A percentile compares a stretch with the other conserved stretches of the same genome.
Evolutionary conservation across 2,888 invertebrate species (phyloP).

Genomic region (Limnephilus rhombicus): DNA sequence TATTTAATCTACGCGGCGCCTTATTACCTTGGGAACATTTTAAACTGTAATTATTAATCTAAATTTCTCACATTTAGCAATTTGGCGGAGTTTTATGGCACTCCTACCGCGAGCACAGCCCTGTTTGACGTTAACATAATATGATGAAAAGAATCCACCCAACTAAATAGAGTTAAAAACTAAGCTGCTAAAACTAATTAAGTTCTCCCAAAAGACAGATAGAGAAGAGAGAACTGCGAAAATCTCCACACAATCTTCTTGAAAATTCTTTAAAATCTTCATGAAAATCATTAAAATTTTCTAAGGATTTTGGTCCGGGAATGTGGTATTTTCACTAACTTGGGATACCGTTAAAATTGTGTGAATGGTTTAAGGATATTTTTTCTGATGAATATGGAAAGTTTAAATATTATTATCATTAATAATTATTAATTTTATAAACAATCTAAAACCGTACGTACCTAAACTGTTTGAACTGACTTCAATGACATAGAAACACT

Average conservation of each 20-base stretch:
- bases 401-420: no score
- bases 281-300: no score
- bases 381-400: no score
- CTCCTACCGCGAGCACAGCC: neutral
- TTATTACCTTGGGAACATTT: neutral
- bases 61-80: neutral
- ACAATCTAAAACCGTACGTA: no score
- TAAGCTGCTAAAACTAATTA: neutral
- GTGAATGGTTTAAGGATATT: no score
- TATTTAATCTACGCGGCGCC: no score
- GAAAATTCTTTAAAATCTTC: neutral
- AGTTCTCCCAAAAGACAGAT: neutral
- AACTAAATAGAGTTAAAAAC: neutral
- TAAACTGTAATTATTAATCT: neutral
- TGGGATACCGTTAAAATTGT: no score
- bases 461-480: no score
- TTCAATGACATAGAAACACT: no score
- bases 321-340: no score
- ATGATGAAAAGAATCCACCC: neutral
- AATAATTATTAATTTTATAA: no score
- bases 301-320: neutral
- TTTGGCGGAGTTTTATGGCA: neutral
- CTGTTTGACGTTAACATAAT: neutral
- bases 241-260: neutral
- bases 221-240: neutral